phyloP scores from a whole-genome alignment of 2,797 vertebrate genomes.

The Nyctalus aviator region DNA sequence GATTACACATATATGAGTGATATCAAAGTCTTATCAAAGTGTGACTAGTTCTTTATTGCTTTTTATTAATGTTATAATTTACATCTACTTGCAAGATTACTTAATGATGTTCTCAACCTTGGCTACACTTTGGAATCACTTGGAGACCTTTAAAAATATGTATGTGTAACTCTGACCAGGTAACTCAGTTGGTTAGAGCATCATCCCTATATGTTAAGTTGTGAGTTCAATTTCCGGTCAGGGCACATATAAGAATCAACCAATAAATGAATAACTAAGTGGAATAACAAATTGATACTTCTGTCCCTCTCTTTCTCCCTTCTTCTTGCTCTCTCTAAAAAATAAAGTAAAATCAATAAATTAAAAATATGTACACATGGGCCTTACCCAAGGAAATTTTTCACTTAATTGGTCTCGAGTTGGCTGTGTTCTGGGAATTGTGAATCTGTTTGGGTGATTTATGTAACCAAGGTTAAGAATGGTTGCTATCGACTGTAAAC shows the following conservation, averaged over 20 bases:
- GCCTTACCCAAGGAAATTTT: neutral
- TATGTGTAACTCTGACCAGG: neutral
- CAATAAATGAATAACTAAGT: neutral
- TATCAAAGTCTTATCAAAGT: neutral
- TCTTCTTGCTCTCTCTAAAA: neutral
- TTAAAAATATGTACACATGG: neutral
- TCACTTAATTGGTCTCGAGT: neutral
- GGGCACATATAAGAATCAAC: neutral
- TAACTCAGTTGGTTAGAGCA: neutral
- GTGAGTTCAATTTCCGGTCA: neutral
- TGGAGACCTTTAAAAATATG: constrained; percentile 20
- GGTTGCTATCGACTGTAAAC: neutral
- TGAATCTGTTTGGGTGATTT: neutral
- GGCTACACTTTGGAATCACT: neutral
- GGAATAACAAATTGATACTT: neutral
- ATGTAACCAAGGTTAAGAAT: neutral
- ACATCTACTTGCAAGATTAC: neutral
- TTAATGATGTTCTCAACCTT: constrained; percentile 42
- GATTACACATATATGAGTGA: neutral
- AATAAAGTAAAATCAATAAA: neutral
- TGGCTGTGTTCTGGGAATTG: neutral
- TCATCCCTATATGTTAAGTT: neutral
- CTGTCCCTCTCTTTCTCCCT: neutral
- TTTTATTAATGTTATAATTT: constrained; percentile 40
- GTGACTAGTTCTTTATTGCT: neutral